A percentile compares a stretch with the other conserved stretches of the same genome.
Evolutionary conservation across 2,888 invertebrate species (phyloP).

Genomic region (Pachymerium ferrugineum): DNA sequence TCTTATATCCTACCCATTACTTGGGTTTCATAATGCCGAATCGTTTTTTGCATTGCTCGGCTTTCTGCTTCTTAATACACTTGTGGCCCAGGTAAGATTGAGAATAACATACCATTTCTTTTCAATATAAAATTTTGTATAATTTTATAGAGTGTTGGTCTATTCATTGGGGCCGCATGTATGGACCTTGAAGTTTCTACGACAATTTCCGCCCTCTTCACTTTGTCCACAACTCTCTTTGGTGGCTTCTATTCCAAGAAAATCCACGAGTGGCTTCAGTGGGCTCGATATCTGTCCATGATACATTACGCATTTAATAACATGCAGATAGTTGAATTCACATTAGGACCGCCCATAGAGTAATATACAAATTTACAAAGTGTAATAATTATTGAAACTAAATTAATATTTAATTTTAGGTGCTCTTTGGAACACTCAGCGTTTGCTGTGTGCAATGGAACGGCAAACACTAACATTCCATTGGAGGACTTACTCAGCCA

Average conservation of each 20-base stretch:
- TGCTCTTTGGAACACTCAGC: conserved; percentile 61
- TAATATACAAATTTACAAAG: conserved; percentile 49
- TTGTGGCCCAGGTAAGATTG: conserved; percentile 61
- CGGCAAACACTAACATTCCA: conserved; percentile 61
- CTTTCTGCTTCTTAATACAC: conserved; percentile 63
- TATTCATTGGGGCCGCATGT: conserved; percentile 71
- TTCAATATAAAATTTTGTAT: not conserved
- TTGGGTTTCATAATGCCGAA: conserved; percentile 60
- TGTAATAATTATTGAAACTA: not conserved
- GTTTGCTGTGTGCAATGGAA: conserved; percentile 50
- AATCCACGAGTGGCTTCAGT: conserved; percentile 66
- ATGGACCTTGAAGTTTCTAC: conserved; percentile 71
- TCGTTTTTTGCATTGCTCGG: conserved; percentile 64
- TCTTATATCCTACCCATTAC: conserved; percentile 69
- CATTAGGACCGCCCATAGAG: conserved; percentile 62
- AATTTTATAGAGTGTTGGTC: conserved; percentile 59
- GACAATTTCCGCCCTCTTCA: conserved; percentile 69
- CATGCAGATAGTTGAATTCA: conserved; percentile 72
- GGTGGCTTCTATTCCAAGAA: conserved; percentile 69
- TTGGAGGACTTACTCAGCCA: conserved; percentile 61
- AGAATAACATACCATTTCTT: not conserved
- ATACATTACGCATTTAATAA: conserved; percentile 74
- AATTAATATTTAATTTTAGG: conserved; percentile 46
- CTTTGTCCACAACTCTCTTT: conserved; percentile 68
- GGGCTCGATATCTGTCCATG: conserved; percentile 70